A percentile compares a stretch with the other conserved stretches of the same genome.
These are phyloP conservation scores for Brachionus rotundiformis DNA, from an alignment of 1,140 invertebrate species.

Conservation along the genomic window DNA sequence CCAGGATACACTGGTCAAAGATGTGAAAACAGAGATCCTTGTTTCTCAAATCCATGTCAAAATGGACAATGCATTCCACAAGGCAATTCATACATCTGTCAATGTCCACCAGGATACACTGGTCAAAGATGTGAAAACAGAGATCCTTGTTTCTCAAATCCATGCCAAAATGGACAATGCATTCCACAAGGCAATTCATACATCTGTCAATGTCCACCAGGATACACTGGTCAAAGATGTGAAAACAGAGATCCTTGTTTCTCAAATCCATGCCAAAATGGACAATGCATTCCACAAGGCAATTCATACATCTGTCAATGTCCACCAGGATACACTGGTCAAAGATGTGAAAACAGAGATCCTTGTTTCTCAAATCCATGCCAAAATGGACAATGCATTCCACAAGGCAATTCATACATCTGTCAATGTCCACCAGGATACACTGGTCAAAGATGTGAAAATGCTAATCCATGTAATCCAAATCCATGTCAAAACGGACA, in stretches of 20 bases:
- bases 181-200: neutral
- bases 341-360: constrained; percentile 48
- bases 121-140: constrained; percentile 54
- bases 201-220: constrained; percentile 50
- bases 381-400: constrained; percentile 28
- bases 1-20: constrained; percentile 5
- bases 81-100: constrained; percentile 28
- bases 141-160: constrained; percentile 39
- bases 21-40: constrained; percentile 48
- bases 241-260: constrained; percentile 9
- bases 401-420: neutral
- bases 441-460: constrained; percentile 56
- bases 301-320: constrained; percentile 50
- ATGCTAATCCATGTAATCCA: constrained; percentile 74
- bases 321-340: constrained; percentile 47
- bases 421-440: constrained; percentile 57
- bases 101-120: constrained; percentile 49
- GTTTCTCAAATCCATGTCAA: constrained; percentile 11
- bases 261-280: constrained; percentile 25
- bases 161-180: constrained; percentile 48
- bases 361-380: constrained; percentile 40
- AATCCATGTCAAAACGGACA: constrained; percentile 78
- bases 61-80: constrained; percentile 46
- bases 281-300: constrained; percentile 46
- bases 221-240: constrained; percentile 38